These are phyloP conservation scores for Heterotis niloticus DNA, from an alignment of 2,113 vertebrate species.

Conservation along the genomic window DNA sequence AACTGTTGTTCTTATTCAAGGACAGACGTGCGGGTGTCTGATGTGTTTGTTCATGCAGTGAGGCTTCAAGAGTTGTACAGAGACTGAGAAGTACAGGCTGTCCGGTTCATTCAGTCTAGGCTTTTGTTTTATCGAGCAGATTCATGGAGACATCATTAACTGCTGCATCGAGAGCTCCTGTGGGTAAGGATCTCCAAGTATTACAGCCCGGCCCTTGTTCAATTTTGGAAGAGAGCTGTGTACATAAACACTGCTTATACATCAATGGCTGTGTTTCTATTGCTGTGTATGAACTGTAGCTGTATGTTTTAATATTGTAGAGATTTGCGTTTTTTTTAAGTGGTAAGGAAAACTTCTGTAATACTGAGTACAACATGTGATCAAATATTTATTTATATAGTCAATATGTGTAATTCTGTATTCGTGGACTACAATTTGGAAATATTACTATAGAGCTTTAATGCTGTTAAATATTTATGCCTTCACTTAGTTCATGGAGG, in stretches of 20 bases:
- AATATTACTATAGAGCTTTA: not conserved
- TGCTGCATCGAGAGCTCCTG: constrained; percentile 38
- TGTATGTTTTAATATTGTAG: too few species aligned
- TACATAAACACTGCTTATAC: too few species aligned
- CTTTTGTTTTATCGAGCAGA: constrained; percentile 30
- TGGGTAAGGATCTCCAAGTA: constrained; percentile 26
- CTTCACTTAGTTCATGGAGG: not conserved
- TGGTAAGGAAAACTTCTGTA: too few species aligned
- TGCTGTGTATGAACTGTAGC: too few species aligned
- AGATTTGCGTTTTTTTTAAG: too few species aligned
- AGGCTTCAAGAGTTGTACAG: constrained; percentile 61
- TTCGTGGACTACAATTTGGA: not conserved
- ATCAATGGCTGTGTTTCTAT: too few species aligned
- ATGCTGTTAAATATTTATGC: not conserved
- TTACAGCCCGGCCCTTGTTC: not conserved
- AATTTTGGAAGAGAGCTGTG: not conserved
- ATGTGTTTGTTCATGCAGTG: constrained; percentile 54
- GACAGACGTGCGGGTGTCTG: too few species aligned
- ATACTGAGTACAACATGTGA: too few species aligned
- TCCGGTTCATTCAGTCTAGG: constrained; percentile 57
- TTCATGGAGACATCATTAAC: constrained; percentile 29
- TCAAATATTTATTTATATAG: too few species aligned
- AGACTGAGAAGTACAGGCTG: constrained; percentile 60
- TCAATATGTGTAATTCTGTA: not conserved
- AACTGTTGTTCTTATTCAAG: too few species aligned